Evolutionary conservation across 2,888 invertebrate species (phyloP), one percentile per base, ranked within the genome.

Genomic region (Pheosia tremula): DNA sequence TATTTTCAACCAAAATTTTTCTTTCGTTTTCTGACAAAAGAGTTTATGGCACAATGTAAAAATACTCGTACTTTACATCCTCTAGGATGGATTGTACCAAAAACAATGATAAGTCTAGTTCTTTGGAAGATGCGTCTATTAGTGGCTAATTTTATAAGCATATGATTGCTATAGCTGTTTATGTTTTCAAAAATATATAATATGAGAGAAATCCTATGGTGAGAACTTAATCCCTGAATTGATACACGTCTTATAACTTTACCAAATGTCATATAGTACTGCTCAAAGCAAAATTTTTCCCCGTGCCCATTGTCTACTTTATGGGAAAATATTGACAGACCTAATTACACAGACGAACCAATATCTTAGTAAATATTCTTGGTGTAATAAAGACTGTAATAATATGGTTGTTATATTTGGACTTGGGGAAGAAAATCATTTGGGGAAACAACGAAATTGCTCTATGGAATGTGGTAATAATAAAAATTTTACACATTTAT

Each of bases 41-140:
- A 58, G 60, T 65, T 64, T 54, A 13, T 36, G 56, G 56, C 59
- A 60, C 58, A 64, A 66, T 66, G n/a, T n/a, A 71, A 64, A 66
- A 74, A 62, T 67, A 57, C 59, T 61, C 54, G 66, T 76, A 74
- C 71, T 74, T 68, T 74, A 66, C 67, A 58, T 61, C 66, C 24
- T 24, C 24, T 24, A 24, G 0, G 60, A 66, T 60, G 61, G 67
- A 68, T 65, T 61, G 64, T 62, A 70, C 71, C 67, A 73, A 79
- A 79, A 79, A 24, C 24, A 82, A 43, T 9, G 3, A 43, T 1
- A 9, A 9, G 9, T 8, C 9, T 9, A 10, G 8, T 43, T 43
- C 43, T 43, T 43, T 3, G 43, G 43, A 43, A 43, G 9, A 9
- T 41, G 41, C 43, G 43, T 3, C 41, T 41, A 41, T 41, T 41